Base-by-base conservation (phyloP, 2,113 vertebrate genomes). In the Coptodon rendalli region DNA sequence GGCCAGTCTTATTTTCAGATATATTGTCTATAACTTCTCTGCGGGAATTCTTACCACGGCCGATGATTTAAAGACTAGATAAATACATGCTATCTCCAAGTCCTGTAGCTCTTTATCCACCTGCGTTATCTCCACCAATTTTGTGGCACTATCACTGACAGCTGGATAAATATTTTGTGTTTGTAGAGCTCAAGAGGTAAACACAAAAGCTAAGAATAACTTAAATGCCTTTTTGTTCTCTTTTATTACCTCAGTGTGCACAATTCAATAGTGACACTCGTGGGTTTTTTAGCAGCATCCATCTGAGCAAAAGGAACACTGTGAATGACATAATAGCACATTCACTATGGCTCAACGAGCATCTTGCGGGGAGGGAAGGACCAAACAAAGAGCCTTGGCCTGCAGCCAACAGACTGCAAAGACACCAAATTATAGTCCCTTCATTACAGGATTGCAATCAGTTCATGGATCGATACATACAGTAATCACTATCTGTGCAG, bases 361-460 rank as follows among this genome's bases (percentile, higher is more conserved):
- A 31, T 89, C 34, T 79, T 22, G 13, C 14, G 27, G 4, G 7
- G 52, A 10, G 5, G 19, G 59, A 29, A 27, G 27, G 50, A 36
- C 53, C 40, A 36, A 82, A 91, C 90, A 91, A 92, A 92, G 90
- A 88, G 73, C 83, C 22, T 63, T 87, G 29, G 54, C 85, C 71
- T 57, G 27, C 16, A 66, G 86, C 57, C 88, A 93, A 93, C 56
- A 45, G 92, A 79, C 83, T 63, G 81, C 48, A 29, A 48, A 83
- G 81, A 91, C 68, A 29, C 36, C 43, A 84, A 90, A 91, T 93
- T 89, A 85, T 81, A 86, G 78, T 53, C 40, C 81, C 81, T 93
- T 91, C 91, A 91, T 94, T 93, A 93, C 59, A 38, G 78, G 48
- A 80, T 56, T 71, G 73, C 91, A 92, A 91, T 91, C 84, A 90